Evolutionary conservation across 2,888 invertebrate genomes (phyloP).

Genomic region (Strigamia crassipes): DNA sequence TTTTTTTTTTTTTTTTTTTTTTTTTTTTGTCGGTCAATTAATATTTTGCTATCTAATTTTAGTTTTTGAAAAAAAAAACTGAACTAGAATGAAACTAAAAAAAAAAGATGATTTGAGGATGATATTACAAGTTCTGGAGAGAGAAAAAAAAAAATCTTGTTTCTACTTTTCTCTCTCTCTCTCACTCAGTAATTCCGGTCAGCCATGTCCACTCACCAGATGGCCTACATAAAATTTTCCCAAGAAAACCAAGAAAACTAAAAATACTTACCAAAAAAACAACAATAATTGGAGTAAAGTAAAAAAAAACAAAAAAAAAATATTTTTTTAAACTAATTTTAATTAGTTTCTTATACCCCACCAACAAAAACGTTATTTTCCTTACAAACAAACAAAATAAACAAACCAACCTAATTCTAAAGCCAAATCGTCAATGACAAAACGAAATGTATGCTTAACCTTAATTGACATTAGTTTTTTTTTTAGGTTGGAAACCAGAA

Average conservation of each 20-base stretch:
- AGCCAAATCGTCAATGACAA: background rate
- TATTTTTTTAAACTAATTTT: background rate
- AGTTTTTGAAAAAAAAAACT: background rate
- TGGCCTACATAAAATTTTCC: background rate
- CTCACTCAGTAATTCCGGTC: background rate
- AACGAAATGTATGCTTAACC: background rate
- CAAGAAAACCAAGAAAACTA: background rate
- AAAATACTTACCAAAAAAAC: background rate
- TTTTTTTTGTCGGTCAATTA: background rate
- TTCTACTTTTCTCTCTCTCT: background rate
- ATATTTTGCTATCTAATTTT: background rate
- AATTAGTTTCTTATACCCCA: background rate
- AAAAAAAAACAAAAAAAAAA: background rate
- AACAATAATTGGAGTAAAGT: background rate
- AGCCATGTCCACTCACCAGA: constrained; percentile 3
- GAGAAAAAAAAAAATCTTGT: background rate
- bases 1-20: no score
- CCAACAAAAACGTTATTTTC: no score
- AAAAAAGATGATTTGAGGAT: background rate
- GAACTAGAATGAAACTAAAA: background rate
- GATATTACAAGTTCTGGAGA: background rate
- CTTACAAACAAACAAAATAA: no score
- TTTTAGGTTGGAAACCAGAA: background rate
- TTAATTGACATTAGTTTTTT: background rate
- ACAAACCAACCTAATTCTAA: no score